Evolutionary conservation across 2,888 invertebrate species (phyloP).

Genomic region (Leucophenga montana): DNA sequence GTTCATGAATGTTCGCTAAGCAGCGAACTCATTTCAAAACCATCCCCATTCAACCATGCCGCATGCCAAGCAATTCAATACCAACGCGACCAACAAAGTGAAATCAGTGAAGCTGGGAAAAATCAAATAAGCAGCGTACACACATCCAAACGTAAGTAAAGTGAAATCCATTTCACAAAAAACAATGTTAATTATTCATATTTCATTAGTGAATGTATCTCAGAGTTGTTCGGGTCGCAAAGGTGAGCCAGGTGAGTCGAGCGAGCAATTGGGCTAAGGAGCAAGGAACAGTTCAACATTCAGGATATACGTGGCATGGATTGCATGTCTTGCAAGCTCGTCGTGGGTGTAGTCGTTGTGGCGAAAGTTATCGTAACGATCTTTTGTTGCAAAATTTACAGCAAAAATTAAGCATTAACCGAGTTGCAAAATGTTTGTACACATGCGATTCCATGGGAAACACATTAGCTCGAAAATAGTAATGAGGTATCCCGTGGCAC

Average conservation of each 20-base stretch:
- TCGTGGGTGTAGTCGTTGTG: not conserved
- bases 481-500: too few species aligned
- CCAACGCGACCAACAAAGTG: too few species aligned
- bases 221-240: slow-evolving; percentile 28
- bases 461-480: too few species aligned
- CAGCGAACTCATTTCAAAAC: too few species aligned
- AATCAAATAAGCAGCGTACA: slow-evolving; percentile 3
- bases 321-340: too few species aligned
- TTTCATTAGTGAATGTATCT: slow-evolving; percentile 57
- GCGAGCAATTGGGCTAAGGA: slow-evolving; percentile 31
- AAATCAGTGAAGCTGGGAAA: not conserved
- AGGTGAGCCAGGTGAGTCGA: slow-evolving; percentile 45
- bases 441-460: too few species aligned
- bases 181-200: slow-evolving; percentile 62
- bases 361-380: too few species aligned
- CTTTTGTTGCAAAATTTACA: not conserved
- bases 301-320: too few species aligned
- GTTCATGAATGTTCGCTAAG: too few species aligned
- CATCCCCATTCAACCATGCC: too few species aligned
- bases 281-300: slow-evolving; percentile 23
- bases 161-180: slow-evolving; percentile 26
- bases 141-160: slow-evolving; percentile 8
- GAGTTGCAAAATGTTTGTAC: too few species aligned
- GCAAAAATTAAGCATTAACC: not conserved
- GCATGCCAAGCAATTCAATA: too few species aligned